Conservation (phyloP, 2,113 vertebrate species). For the Tyto alba region DNA sequence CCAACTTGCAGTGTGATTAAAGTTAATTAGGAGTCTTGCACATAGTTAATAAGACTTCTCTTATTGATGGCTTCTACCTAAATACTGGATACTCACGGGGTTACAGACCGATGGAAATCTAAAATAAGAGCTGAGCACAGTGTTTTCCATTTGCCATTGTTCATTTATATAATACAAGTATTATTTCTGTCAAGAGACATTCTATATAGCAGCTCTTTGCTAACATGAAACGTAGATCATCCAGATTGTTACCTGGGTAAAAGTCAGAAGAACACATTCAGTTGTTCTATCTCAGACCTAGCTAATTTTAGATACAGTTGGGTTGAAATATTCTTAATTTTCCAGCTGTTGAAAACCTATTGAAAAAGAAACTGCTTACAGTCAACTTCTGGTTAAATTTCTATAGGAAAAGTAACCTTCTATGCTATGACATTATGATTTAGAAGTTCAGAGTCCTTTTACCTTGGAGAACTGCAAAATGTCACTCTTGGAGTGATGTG, state of each 20-base stretch:
- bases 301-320: neutral
- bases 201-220: neutral
- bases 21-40: conserved; percentile 7
- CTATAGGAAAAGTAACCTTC: neutral
- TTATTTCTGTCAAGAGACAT: conserved; percentile 22
- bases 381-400: conserved; percentile 1
- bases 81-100: neutral
- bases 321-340: neutral
- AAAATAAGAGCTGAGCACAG: conserved; percentile 13
- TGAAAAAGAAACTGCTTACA: neutral
- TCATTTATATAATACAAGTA: conserved; percentile 6
- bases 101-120: neutral
- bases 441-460: conserved; percentile 7
- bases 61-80: neutral
- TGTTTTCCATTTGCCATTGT: conserved; percentile 23
- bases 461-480: conserved; percentile 30
- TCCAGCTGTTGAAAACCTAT: neutral
- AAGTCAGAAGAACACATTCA: neutral
- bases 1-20: neutral
- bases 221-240: neutral
- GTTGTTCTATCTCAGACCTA: neutral
- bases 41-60: neutral
- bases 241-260: neutral
- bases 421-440: conserved; percentile 29
- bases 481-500: neutral